Evolutionary conservation across 2,888 invertebrate species (phyloP).

Genomic region (Callimorpha dominula): DNA sequence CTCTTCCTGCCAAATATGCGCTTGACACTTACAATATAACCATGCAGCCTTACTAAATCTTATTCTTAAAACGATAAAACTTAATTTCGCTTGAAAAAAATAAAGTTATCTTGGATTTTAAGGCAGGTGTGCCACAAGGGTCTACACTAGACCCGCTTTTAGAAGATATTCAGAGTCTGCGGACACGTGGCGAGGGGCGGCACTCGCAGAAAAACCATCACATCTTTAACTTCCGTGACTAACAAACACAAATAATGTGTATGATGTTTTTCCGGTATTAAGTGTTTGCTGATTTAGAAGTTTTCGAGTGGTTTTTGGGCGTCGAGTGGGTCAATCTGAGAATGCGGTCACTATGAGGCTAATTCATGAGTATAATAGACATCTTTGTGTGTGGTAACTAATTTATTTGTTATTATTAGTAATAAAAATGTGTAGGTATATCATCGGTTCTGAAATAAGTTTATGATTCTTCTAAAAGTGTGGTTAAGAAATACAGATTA

Average conservation of each 20-base stretch:
- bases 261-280: constrained; percentile 85
- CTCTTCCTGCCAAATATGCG: constrained; percentile 86
- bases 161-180: constrained; percentile 81
- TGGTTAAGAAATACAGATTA: neutral
- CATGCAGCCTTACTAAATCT: constrained; percentile 40
- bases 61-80: constrained; percentile 60
- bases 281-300: constrained; percentile 73
- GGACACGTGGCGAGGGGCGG: constrained; percentile 82
- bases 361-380: constrained; percentile 49
- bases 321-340: constrained; percentile 61
- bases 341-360: constrained; percentile 49
- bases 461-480: neutral
- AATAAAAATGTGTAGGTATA: neutral
- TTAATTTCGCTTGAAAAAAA: constrained; percentile 44
- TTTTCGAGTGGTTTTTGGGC: constrained; percentile 75
- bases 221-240: constrained; percentile 82
- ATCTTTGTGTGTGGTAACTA: constrained; percentile 38
- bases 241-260: constrained; percentile 82
- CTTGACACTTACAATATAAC: constrained; percentile 61
- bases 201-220: constrained; percentile 79
- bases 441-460: neutral
- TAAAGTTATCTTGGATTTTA: constrained; percentile 47
- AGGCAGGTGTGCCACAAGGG: constrained; percentile 84
- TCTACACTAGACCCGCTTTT: constrained; percentile 76
- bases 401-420: neutral